phyloP scores from a whole-genome alignment of 1,140 invertebrate genomes.

The Venturia canescens region DNA sequence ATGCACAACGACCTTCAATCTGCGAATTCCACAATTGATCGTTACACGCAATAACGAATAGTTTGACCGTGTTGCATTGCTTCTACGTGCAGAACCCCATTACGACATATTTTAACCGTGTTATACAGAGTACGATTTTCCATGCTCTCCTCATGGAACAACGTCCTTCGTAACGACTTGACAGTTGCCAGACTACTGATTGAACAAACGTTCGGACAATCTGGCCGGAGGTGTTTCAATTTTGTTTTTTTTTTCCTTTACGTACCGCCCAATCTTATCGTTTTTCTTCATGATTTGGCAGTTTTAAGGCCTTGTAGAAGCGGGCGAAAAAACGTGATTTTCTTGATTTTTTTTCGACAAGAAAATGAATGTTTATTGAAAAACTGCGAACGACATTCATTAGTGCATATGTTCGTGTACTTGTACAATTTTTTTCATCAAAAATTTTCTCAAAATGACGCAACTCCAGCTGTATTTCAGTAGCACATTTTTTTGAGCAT shows the following conservation, averaged over 20 bases:
- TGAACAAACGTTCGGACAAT: conserved; percentile 52
- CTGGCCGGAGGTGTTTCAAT: conserved; percentile 58
- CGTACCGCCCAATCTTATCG: background rate
- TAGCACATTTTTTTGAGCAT: too few relatives aligned
- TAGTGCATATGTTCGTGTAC: too few relatives aligned
- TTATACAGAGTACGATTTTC: conserved; percentile 36
- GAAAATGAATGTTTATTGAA: too few relatives aligned
- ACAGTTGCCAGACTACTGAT: conserved; percentile 44
- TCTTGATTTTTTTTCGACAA: too few relatives aligned
- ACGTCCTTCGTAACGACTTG: conserved; percentile 24
- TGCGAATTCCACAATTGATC: conserved; percentile 51
- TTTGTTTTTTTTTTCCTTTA: conserved; percentile 12
- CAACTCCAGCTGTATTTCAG: too few relatives aligned
- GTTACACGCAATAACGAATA: conserved; percentile 54
- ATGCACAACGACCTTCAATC: conserved; percentile 50
- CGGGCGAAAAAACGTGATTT: too few relatives aligned
- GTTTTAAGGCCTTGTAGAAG: too few relatives aligned
- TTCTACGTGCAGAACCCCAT: conserved; percentile 32
- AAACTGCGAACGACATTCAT: too few relatives aligned
- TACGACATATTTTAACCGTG: conserved; percentile 37
- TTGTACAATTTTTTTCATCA: too few relatives aligned
- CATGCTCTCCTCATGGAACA: conserved; percentile 17
- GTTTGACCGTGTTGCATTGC: conserved; percentile 36
- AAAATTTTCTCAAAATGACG: too few relatives aligned
- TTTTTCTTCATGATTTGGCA: background rate